Conservation (phyloP, 1,140 invertebrate species). For the Pogonomyrmex barbatus region DNA sequence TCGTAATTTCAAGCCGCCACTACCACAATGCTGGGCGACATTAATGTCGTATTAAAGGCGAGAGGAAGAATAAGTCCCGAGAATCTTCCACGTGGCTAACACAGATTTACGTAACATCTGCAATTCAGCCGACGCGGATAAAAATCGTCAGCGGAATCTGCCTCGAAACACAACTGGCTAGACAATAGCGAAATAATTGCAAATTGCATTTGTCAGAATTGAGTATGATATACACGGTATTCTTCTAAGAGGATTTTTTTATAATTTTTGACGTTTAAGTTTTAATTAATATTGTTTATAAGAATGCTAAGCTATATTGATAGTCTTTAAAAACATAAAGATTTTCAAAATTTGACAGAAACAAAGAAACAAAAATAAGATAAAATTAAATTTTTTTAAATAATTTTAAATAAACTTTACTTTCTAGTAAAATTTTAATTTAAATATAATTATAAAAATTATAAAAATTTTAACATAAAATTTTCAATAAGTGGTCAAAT, state of each 20-base stretch:
- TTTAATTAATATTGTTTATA: neutral
- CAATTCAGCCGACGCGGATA: constrained; percentile 13
- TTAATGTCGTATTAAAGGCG: constrained; percentile 68
- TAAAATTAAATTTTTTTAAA: constrained; percentile 15
- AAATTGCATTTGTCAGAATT: neutral
- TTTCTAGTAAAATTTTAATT: neutral
- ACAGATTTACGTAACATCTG: constrained; percentile 42
- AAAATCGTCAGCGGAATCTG: constrained; percentile 30
- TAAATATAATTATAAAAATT: neutral
- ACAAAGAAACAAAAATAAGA: neutral
- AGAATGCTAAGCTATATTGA: neutral
- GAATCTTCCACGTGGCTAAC: constrained; percentile 56
- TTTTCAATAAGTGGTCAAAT: neutral
- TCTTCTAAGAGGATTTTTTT: neutral
- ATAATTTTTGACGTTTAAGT: neutral
- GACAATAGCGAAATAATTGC: constrained; percentile 33
- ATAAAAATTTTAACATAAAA: neutral
- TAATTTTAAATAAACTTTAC: neutral
- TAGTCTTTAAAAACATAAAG: neutral
- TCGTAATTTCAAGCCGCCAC: constrained; percentile 65
- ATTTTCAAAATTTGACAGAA: neutral
- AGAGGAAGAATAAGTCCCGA: constrained; percentile 29
- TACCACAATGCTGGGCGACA: constrained; percentile 52
- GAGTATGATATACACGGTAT: neutral
- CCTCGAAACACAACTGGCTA: neutral